Percentiles rank a stretch among this genome's conserved stretches.
Evolutionary conservation across 2,888 invertebrate species (phyloP).

Genomic region (Strigamia maritima): DNA sequence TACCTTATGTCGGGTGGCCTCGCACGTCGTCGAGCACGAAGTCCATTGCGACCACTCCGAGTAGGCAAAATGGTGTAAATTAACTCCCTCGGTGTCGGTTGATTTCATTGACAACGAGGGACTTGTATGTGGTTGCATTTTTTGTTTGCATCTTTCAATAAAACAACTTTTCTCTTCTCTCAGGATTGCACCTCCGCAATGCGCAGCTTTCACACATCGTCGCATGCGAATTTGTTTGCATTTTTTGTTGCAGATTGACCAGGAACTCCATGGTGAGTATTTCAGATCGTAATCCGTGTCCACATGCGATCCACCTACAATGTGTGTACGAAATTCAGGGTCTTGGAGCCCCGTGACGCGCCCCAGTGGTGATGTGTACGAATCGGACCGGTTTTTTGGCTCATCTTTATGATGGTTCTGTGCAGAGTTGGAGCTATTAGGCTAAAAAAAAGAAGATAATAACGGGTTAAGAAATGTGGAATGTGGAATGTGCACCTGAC

Average conservation of each 20-base stretch:
- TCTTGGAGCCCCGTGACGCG: too few species aligned
- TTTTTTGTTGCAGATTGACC: conserved; percentile 50
- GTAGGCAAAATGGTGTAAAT: conserved; percentile 52
- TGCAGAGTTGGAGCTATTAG: too few species aligned
- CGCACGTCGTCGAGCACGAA: conserved; percentile 72
- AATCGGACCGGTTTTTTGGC: too few species aligned
- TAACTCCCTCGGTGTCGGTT: conserved; percentile 50
- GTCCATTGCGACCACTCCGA: conserved; percentile 76
- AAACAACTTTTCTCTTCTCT: conserved; percentile 49
- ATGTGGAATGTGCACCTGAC: too few species aligned
- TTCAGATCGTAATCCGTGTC: conserved; percentile 22
- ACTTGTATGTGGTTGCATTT: too few species aligned
- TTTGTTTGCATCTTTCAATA: conserved; percentile 42
- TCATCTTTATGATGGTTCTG: too few species aligned
- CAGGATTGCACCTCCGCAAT: conserved; percentile 48
- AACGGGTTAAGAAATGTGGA: background rate
- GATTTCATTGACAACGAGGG: conserved; percentile 42
- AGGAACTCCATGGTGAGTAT: conserved; percentile 43
- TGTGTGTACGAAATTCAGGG: background rate
- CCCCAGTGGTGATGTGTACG: too few species aligned
- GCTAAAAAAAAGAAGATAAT: too few species aligned
- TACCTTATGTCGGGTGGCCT: conserved; percentile 71
- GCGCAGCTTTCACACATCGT: conserved; percentile 43
- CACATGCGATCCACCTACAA: background rate
- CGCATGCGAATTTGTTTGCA: conserved; percentile 51